phyloP scores from a whole-genome alignment of 2,797 vertebrate species.

The Chaenodraco wilsoni region DNA sequence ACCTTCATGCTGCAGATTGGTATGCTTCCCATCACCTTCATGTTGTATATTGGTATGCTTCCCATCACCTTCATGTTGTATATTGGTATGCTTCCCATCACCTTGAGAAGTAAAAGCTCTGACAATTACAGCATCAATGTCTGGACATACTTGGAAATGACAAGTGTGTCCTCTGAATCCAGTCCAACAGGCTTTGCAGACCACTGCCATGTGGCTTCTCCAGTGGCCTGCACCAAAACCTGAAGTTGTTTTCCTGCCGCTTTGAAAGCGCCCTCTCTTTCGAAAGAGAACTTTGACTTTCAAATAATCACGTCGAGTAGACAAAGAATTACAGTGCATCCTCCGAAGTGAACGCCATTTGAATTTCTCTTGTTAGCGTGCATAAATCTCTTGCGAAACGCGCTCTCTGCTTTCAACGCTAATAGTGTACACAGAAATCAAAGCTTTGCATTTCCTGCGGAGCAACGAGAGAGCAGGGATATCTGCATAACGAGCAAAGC shows the following conservation, averaged over 20 bases:
- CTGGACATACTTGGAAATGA: constrained; percentile 22
- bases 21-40: neutral
- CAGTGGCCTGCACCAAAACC: constrained; percentile 38
- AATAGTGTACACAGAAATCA: constrained; percentile 60
- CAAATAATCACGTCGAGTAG: constrained; percentile 64
- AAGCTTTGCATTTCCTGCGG: constrained; percentile 45
- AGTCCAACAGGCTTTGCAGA: constrained; percentile 37
- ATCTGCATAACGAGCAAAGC: constrained; percentile 63
- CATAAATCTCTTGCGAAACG: constrained; percentile 68
- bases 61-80: neutral
- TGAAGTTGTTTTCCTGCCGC: constrained; percentile 54
- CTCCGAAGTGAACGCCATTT: constrained; percentile 62
- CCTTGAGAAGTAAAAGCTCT: constrained; percentile 36
- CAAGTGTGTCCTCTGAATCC: constrained; percentile 32
- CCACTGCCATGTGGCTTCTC: constrained; percentile 58
- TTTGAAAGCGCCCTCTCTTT: constrained; percentile 54
- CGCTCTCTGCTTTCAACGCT: constrained; percentile 64
- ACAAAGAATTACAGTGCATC: constrained; percentile 25
- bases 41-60: constrained; percentile 1
- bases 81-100: constrained; percentile 5
- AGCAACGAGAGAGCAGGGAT: constrained; percentile 36
- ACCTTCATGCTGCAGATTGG: constrained; percentile 1
- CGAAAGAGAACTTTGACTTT: constrained; percentile 80
- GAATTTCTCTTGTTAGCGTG: constrained; percentile 70
- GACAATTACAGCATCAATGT: constrained; percentile 31